Evolutionary conservation across 1,140 invertebrate genomes (phyloP).

Genomic region (Nasonia giraulti): DNA sequence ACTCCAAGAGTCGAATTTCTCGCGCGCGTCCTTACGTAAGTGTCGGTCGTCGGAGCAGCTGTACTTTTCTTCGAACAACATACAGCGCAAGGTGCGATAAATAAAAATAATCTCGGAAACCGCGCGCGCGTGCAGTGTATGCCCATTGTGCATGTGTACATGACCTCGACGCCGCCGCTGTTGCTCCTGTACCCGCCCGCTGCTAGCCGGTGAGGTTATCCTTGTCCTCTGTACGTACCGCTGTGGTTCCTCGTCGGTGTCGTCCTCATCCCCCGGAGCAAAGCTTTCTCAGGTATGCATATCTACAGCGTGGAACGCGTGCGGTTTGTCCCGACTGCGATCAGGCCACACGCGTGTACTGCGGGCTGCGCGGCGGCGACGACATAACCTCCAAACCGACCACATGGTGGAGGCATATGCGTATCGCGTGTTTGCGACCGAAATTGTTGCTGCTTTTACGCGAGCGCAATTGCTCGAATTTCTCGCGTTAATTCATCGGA

Average conservation of each 20-base stretch:
- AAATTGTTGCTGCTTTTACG: not conserved
- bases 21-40: not conserved
- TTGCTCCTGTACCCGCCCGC: not conserved
- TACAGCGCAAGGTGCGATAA: not conserved
- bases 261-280: too few relatives aligned
- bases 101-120: too few relatives aligned
- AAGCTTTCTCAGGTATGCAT: too few relatives aligned
- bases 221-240: too few relatives aligned
- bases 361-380: not conserved
- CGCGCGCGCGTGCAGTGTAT: not conserved
- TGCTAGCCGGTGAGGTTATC: too few relatives aligned
- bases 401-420: constrained; percentile 25
- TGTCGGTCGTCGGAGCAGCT: too few relatives aligned
- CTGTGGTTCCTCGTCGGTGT: too few relatives aligned
- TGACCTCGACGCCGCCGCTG: not conserved
- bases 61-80: not conserved
- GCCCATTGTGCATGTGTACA: not conserved
- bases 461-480: not conserved
- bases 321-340: not conserved
- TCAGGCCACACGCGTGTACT: not conserved
- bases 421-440: not conserved
- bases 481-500: not conserved
- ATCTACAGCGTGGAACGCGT: not conserved
- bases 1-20: not conserved
- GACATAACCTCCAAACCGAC: constrained; percentile 21